These are phyloP conservation scores for Danaus melanippus DNA, from an alignment of 1,140 invertebrate genomes.

Conservation along the genomic window DNA sequence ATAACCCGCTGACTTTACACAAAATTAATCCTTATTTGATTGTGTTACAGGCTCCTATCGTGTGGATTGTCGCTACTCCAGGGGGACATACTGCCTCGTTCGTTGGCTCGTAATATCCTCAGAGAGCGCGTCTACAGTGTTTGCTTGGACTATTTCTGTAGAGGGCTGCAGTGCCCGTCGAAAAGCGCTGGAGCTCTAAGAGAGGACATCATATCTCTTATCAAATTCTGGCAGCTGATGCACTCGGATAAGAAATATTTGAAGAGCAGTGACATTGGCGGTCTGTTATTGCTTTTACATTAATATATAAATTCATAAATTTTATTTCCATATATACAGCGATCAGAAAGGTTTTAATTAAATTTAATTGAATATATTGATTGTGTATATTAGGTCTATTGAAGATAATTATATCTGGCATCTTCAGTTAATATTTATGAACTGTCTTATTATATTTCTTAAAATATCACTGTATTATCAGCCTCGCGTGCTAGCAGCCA, in stretches of 20 bases:
- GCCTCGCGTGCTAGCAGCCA: too few relatives aligned
- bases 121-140: conserved; percentile 95
- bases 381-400: too few relatives aligned
- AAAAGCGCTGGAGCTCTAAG: conserved; percentile 83
- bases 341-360: too few relatives aligned
- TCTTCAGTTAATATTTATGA: too few relatives aligned
- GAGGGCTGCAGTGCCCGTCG: conserved; percentile 86
- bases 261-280: conserved; percentile 78
- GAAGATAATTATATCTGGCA: too few relatives aligned
- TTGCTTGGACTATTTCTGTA: conserved; percentile 96
- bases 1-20: too few relatives aligned
- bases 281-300: conserved; percentile 23
- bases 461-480: too few relatives aligned
- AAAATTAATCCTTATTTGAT: too few relatives aligned
- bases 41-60: conserved; percentile 80
- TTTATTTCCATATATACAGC: too few relatives aligned
- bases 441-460: too few relatives aligned
- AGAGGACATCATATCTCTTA: conserved; percentile 92
- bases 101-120: conserved; percentile 92
- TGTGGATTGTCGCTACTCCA: conserved; percentile 95
- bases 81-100: conserved; percentile 89
- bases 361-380: too few relatives aligned
- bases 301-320: too few relatives aligned
- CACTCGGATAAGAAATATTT: conserved; percentile 98
- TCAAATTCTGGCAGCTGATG: conserved; percentile 96